Evolutionary conservation across 2,113 vertebrate species (phyloP).

Genomic region (Hiodon tergisus): DNA sequence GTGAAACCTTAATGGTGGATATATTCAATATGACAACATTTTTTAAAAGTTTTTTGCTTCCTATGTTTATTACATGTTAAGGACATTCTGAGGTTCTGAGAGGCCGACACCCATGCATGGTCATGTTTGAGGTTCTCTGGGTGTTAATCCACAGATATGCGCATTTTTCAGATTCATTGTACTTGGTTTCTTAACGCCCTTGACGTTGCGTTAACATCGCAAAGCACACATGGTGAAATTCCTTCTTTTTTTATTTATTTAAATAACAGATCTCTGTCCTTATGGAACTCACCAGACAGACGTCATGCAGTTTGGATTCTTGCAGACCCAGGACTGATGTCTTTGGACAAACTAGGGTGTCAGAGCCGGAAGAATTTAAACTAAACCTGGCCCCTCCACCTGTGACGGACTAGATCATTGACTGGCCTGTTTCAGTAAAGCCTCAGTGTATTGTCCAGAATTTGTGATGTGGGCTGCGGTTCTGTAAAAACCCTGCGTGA

Average conservation of each 20-base stretch:
- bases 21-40: no score
- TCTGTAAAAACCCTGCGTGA: no score
- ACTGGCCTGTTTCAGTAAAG: neutral
- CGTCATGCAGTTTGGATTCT: neutral
- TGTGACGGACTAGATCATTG: slow-evolving; percentile 10
- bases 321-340: neutral
- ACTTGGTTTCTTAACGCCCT: no score
- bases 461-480: neutral
- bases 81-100: no score
- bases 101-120: no score
- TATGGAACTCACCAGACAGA: slow-evolving; percentile 15
- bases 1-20: no score
- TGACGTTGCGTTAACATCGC: no score
- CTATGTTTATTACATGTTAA: no score
- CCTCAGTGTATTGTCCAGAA: neutral
- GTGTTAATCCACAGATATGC: no score
- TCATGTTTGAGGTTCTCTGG: neutral
- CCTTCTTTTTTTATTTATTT: neutral
- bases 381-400: slow-evolving; percentile 16
- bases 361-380: slow-evolving; percentile 13
- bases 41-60: no score
- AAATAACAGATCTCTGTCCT: slow-evolving; percentile 15
- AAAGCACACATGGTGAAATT: neutral
- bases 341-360: neutral
- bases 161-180: no score